A percentile compares a stretch with the other conserved stretches of the same genome.
Evolutionary conservation across 2,113 vertebrate genomes (phyloP).

Genomic region (Donacobius atricapilla): DNA sequence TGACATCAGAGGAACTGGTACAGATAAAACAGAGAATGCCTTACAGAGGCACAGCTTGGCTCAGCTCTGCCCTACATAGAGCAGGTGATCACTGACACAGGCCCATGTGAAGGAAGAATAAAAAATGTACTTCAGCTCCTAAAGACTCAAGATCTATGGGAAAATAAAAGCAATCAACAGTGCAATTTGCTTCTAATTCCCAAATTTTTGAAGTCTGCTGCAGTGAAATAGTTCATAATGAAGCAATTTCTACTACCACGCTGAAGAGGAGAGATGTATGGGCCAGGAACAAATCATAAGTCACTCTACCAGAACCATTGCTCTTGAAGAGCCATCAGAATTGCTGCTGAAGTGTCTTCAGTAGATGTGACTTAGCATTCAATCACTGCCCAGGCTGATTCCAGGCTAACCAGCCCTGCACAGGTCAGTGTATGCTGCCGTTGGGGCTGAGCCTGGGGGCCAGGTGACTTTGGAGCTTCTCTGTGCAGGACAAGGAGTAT

Average conservation of each 20-base stretch:
- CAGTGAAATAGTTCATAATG: constrained; percentile 6
- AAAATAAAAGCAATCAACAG: background rate
- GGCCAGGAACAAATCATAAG: background rate
- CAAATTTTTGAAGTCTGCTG: background rate
- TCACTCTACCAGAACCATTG: background rate
- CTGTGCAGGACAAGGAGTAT: background rate
- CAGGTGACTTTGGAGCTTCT: background rate
- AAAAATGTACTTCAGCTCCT: background rate
- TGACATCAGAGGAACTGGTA: background rate
- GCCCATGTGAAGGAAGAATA: background rate
- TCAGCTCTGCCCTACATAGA: accelerated
- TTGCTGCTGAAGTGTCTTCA: background rate
- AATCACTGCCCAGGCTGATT: background rate
- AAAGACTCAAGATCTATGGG: background rate
- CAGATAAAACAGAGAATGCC: background rate
- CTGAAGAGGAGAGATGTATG: background rate
- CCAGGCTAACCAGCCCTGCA: background rate
- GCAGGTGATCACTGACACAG: background rate
- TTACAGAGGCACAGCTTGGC: background rate
- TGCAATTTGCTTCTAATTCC: background rate
- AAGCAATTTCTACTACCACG: background rate
- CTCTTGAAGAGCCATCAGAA: background rate
- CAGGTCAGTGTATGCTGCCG: background rate
- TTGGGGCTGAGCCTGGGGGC: background rate
- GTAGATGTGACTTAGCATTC: background rate